Percentiles rank a stretch among this genome's conserved stretches.
Conservation (phyloP, 2,113 vertebrate species). For the Mohoua ochrocephala region DNA sequence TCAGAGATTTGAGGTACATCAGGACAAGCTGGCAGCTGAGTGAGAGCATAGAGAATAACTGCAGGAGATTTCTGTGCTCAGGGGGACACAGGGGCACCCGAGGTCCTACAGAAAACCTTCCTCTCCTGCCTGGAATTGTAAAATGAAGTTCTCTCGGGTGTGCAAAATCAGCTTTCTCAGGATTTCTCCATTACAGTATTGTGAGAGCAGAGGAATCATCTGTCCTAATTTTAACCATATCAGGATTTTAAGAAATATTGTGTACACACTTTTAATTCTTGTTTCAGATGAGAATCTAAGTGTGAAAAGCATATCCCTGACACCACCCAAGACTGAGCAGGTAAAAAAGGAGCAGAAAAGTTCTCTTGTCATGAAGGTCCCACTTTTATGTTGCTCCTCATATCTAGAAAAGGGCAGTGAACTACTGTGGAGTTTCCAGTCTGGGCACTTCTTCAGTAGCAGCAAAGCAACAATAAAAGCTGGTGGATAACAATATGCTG, state of each 20-base stretch:
- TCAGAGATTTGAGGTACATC: not conserved
- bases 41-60: not conserved
- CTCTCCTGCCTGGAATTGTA: not conserved
- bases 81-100: not conserved
- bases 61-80: not conserved
- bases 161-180: not conserved
- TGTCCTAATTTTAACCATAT: not conserved
- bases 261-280: not conserved
- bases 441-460: not conserved
- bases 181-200: not conserved
- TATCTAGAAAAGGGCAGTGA: not conserved
- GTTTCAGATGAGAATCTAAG: not conserved
- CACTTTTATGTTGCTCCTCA: not conserved
- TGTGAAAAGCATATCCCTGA: not conserved
- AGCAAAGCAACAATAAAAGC: not conserved
- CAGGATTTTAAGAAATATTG: not conserved
- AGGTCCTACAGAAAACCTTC: not conserved
- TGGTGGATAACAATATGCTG: not conserved
- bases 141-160: not conserved
- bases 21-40: not conserved
- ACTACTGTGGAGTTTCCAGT: not conserved
- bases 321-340: not conserved
- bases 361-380: not conserved
- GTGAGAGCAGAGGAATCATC: not conserved
- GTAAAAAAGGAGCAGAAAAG: not conserved